These are phyloP conservation scores for Gonioctena quinquepunctata DNA, from an alignment of 1,140 invertebrate species.

Conservation along the genomic window DNA sequence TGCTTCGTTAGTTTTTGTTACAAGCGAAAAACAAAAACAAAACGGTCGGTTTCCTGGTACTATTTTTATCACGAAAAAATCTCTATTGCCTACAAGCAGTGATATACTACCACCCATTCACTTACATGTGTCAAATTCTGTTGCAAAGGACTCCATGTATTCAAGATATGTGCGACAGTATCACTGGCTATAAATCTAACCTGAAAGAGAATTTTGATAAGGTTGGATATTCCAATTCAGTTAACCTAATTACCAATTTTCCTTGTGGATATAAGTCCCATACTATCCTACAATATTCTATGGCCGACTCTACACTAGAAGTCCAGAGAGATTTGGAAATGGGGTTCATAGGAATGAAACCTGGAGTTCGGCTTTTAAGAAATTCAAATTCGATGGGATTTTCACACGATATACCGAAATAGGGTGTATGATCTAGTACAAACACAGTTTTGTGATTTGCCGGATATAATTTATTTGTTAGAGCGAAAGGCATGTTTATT, in stretches of 20 bases:
- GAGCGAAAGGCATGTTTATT: constrained; percentile 36
- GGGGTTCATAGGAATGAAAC: constrained; percentile 74
- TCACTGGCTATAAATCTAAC: constrained; percentile 85
- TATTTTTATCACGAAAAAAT: too few relatives aligned
- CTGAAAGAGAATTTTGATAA: constrained; percentile 55
- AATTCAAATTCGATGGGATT: constrained; percentile 88
- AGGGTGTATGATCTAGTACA: constrained; percentile 89
- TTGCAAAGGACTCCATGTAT: constrained; percentile 77
- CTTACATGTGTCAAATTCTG: constrained; percentile 83
- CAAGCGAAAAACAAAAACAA: too few relatives aligned
- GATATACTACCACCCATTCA: neutral
- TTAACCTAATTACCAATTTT: constrained; percentile 70
- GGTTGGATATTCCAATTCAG: constrained; percentile 7
- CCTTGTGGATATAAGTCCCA: constrained; percentile 92
- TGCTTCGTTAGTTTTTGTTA: too few relatives aligned
- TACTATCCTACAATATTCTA: constrained; percentile 94
- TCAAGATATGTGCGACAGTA: constrained; percentile 75
- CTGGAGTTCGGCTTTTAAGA: constrained; percentile 69
- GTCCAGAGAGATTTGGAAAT: constrained; percentile 94
- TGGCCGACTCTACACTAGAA: constrained; percentile 87
- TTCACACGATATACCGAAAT: constrained; percentile 86
- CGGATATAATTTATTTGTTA: constrained; percentile 59
- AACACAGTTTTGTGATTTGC: constrained; percentile 93
- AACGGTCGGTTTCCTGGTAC: too few relatives aligned
- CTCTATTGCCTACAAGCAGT: too few relatives aligned